phyloP scores from a whole-genome alignment of 2,888 invertebrate genomes.

The Agrotis clavis region DNA sequence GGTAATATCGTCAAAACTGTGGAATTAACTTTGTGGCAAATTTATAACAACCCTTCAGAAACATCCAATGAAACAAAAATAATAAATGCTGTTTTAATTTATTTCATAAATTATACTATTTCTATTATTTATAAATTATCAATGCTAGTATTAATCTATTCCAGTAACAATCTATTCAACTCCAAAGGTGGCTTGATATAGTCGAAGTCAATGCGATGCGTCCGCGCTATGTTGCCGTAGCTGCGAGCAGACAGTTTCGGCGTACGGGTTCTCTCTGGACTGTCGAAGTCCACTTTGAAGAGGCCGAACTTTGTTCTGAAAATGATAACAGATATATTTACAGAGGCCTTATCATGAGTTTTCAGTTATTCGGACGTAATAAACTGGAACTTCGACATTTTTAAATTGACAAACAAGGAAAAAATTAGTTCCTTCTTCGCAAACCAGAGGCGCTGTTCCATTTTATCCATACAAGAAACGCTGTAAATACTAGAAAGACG shows the following conservation, averaged over 20 bases:
- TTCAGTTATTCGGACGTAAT: no score
- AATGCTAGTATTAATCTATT: constrained; percentile 43
- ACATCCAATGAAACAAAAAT: constrained; percentile 17
- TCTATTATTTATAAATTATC: constrained; percentile 32
- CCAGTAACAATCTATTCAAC: constrained; percentile 34
- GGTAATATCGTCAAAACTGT: no score
- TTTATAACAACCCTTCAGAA: no score
- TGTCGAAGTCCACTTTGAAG: constrained; percentile 85
- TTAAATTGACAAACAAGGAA: no score
- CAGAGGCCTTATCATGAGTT: no score
- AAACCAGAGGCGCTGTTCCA: no score
- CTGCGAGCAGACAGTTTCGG: constrained; percentile 86
- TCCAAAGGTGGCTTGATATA: constrained; percentile 71
- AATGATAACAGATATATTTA: constrained; percentile 45
- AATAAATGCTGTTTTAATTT: neutral
- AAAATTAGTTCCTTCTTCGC: no score
- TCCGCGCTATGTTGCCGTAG: constrained; percentile 83
- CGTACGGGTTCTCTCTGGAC: constrained; percentile 82
- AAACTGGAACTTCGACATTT: no score
- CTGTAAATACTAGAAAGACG: no score
- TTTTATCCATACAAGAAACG: no score
- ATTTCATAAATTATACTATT: constrained; percentile 56
- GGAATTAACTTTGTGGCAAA: no score
- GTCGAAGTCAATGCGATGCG: constrained; percentile 81
- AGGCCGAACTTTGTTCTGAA: constrained; percentile 87